Conservation (phyloP, 2,113 vertebrate genomes). For the Phasianus colchicus region DNA sequence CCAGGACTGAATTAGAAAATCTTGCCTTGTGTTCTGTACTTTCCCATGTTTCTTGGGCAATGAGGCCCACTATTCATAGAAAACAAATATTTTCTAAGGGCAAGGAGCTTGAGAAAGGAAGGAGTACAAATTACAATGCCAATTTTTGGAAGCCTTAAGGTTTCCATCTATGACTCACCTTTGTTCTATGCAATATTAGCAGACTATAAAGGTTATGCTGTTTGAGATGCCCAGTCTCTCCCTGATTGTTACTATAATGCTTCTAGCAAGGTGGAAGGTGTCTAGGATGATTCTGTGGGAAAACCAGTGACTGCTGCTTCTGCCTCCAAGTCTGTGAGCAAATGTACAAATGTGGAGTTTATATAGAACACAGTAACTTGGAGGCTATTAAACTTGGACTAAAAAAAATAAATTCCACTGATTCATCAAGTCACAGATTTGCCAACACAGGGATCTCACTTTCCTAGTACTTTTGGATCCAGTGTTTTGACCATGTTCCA, state of each 20-base stretch:
- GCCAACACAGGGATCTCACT: background rate
- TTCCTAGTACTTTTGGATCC: background rate
- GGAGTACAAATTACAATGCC: background rate
- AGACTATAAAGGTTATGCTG: background rate
- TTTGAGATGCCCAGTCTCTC: background rate
- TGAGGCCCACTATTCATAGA: background rate
- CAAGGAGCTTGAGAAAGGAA: background rate
- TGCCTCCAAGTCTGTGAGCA: background rate
- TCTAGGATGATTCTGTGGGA: background rate
- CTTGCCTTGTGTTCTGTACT: background rate
- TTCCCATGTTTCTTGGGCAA: background rate
- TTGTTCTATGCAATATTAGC: background rate
- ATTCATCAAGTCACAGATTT: background rate
- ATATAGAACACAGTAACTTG: background rate
- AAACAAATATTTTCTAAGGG: background rate
- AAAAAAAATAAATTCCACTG: background rate
- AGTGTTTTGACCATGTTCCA: background rate
- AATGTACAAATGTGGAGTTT: background rate
- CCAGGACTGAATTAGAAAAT: background rate
- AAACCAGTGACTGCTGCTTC: background rate
- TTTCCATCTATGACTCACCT: background rate
- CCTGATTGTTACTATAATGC: rapidly evolving
- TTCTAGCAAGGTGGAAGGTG: background rate
- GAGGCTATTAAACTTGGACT: background rate
- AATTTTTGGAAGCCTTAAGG: background rate